Evolutionary conservation across 2,113 vertebrate genomes (phyloP), one percentile per base, ranked within the genome.

Genomic region (Rhizomys pruinosus): DNA sequence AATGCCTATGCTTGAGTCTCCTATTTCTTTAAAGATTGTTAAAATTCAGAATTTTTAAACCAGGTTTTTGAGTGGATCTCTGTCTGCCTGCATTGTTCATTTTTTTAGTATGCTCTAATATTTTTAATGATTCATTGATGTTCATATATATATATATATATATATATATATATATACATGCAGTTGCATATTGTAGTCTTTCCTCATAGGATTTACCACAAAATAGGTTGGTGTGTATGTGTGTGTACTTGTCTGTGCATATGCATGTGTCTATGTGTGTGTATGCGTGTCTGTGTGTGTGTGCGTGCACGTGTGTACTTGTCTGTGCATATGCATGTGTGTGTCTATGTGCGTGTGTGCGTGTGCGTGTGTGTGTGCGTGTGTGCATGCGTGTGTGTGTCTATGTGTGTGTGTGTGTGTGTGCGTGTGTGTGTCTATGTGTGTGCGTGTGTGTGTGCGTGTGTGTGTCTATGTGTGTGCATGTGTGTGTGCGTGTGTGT

Each of bases 31-130:
- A 22, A 52, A 13, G 44, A 32, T 68, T 89, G 90, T 59, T 89
- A 72, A 90, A 88, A 68, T 88, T 90, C 23, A 4, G 52, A 77
- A 59, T 86, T 92, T 76, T 72, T n/a, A 47, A 64, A 61, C 57
- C 73, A 66, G 47, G 64, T 44, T 32, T 82, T 87, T 93, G 57
- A 55, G 7, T 47, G 1, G 91, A 22, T 27, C 29, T 86, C 57
- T 27, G 1, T 91, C 89, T 85, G 34, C 66, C 59, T 44, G 7
- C 78, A 72, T 20, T 87, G 71, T 3, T 92, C 52, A n/a, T 47
- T 80, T 93, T n/a, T n/a, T n/a, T n/a, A n/a, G n/a, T 52, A 42
- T 15, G 20, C 17, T 59, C 0, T 34, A 64, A 39, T 64, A 25
- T 81, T 61, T 82, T 42, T 82, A 52, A 47, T 63, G 63, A 82